Conservation (phyloP, 2,888 invertebrate genomes). For the Amitus sp. region DNA sequence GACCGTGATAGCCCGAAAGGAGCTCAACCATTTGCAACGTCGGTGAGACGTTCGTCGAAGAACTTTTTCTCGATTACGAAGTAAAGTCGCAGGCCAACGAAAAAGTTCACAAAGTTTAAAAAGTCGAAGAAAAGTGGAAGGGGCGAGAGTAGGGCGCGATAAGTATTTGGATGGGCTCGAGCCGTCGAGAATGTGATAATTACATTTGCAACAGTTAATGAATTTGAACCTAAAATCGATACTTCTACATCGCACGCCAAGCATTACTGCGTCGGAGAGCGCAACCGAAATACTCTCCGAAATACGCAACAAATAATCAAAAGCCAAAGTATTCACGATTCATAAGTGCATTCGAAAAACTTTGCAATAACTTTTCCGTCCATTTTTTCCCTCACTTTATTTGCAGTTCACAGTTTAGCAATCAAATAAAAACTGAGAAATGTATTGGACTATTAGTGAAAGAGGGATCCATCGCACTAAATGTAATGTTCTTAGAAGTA, state of each 20-base stretch:
- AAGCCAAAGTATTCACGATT: too few relatives aligned
- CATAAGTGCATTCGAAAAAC: too few relatives aligned
- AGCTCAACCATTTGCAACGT: conserved; percentile 27
- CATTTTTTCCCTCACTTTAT: too few relatives aligned
- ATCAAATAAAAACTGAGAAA: conserved; percentile 1
- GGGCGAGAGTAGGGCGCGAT: conserved; percentile 9
- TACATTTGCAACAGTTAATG: conserved; percentile 54
- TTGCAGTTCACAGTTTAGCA: too few relatives aligned
- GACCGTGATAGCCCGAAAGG: conserved; percentile 18
- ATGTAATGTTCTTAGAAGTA: conserved; percentile 19
- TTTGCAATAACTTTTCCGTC: too few relatives aligned
- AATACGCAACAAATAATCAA: too few relatives aligned
- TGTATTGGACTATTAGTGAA: conserved; percentile 14
- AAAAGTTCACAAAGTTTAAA: conserved; percentile 20
- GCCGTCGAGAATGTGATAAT: conserved; percentile 45
- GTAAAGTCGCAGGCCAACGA: conserved; percentile 22
- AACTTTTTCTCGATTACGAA: conserved; percentile 31
- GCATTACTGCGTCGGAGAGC: neutral
- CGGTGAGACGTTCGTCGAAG: conserved; percentile 26
- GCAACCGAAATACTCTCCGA: too few relatives aligned
- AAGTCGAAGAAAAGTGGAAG: conserved; percentile 13
- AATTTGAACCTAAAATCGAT: conserved; percentile 49
- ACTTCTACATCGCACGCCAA: conserved; percentile 8
- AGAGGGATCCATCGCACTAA: conserved; percentile 23
- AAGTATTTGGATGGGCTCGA: conserved; percentile 24